Percentiles rank a stretch among this genome's conserved stretches.
Evolutionary conservation across 2,888 invertebrate species (phyloP).

Genomic region (Pandemis heparana): DNA sequence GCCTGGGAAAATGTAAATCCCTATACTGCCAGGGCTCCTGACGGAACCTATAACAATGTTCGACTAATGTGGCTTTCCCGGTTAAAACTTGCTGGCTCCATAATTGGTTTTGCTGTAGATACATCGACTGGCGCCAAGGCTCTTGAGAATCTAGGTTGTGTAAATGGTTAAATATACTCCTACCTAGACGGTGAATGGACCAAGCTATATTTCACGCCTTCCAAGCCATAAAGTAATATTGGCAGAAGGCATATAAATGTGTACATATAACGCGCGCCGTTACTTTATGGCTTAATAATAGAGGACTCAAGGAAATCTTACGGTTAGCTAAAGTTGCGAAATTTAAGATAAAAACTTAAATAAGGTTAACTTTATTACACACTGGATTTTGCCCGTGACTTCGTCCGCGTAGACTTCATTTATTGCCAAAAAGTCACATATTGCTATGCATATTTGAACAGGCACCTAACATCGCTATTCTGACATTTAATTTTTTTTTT

Average conservation of each 20-base stretch:
- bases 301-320: neutral
- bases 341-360: too few species aligned
- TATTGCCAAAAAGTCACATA: too few species aligned
- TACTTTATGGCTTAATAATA: slow-evolving; percentile 2
- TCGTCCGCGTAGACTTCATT: too few species aligned
- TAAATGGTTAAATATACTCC: slow-evolving; percentile 29
- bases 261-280: neutral
- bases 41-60: slow-evolving; percentile 17
- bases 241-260: slow-evolving; percentile 2
- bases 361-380: too few species aligned
- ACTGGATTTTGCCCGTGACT: too few species aligned
- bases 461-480: too few species aligned
- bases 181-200: slow-evolving; percentile 18
- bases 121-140: slow-evolving; percentile 35
- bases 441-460: too few species aligned
- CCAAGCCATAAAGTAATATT: slow-evolving; percentile 5
- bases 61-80: slow-evolving; percentile 8
- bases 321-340: neutral
- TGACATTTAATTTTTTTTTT: too few species aligned
- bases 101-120: slow-evolving; percentile 34
- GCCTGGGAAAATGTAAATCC: slow-evolving; percentile 20
- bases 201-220: slow-evolving; percentile 13
- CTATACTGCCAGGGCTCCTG: slow-evolving; percentile 22
- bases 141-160: slow-evolving; percentile 35
- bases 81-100: slow-evolving; percentile 24